These are phyloP conservation scores for Diarsia dahlii DNA, from an alignment of 2,888 invertebrate species.

Conservation along the genomic window DNA sequence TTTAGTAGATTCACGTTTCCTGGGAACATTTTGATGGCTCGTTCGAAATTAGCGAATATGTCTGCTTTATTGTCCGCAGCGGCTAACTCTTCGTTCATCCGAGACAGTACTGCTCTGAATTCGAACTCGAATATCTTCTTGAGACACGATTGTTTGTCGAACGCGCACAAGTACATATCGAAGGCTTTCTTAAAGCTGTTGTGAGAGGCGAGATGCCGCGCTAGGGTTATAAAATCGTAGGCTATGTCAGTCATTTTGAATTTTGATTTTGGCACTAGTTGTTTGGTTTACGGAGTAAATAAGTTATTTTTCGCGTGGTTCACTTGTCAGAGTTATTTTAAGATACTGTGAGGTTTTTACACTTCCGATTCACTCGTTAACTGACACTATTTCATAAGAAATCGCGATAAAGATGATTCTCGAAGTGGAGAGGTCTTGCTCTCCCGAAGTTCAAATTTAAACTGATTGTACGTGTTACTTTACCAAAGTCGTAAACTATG, in stretches of 20 bases:
- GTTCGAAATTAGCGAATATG: conserved; percentile 49
- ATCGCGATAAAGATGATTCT: neutral
- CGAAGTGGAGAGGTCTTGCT: neutral
- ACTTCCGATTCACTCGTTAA: neutral
- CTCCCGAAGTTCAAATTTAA: neutral
- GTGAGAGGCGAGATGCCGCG: conserved; percentile 28
- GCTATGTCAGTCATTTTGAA: conserved; percentile 16
- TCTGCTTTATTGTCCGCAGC: conserved; percentile 28
- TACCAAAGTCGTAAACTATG: neutral
- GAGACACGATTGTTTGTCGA: conserved; percentile 24
- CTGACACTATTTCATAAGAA: neutral
- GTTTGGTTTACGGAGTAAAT: neutral
- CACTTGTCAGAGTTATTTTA: neutral
- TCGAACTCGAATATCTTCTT: conserved; percentile 24
- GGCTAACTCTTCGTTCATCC: conserved; percentile 46
- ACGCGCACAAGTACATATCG: conserved; percentile 32
- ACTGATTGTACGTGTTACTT: neutral
- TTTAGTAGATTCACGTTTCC: conserved; percentile 39
- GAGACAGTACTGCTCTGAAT: conserved; percentile 37
- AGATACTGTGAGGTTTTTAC: neutral
- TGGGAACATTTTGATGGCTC: conserved; percentile 44
- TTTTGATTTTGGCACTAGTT: neutral
- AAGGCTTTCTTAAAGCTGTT: conserved; percentile 38
- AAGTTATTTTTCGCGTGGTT: neutral
- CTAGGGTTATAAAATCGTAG: conserved; percentile 28